phyloP scores from a whole-genome alignment of 2,888 invertebrate species.

The Dynastes tityus region DNA sequence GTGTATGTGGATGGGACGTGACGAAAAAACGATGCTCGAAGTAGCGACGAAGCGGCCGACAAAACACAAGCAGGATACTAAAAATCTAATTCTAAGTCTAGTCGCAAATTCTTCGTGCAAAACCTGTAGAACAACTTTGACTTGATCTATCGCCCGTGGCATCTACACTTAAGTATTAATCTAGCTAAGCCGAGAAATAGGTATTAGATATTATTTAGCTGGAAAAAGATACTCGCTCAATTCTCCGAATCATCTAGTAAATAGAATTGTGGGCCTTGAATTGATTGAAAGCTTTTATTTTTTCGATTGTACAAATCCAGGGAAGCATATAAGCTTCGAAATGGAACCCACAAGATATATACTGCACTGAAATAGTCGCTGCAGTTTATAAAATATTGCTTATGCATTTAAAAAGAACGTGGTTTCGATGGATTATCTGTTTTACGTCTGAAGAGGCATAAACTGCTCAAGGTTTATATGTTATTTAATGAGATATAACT shows the following conservation, averaged over 20 bases:
- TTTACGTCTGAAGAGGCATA: too few species aligned
- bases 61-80: slow-evolving; percentile 51
- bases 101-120: slow-evolving; percentile 57
- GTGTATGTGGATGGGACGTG: slow-evolving; percentile 18
- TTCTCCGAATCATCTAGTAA: slow-evolving; percentile 20
- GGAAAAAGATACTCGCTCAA: slow-evolving; percentile 21
- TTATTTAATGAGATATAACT: too few species aligned
- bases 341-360: too few species aligned
- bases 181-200: slow-evolving; percentile 45
- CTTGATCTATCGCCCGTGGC: slow-evolving; percentile 56
- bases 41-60: slow-evolving; percentile 16
- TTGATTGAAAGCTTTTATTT: slow-evolving; percentile 11
- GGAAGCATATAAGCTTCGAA: too few species aligned
- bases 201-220: slow-evolving; percentile 46
- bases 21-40: slow-evolving; percentile 19
- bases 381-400: too few species aligned
- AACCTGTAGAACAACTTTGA: slow-evolving; percentile 57
- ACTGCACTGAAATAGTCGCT: too few species aligned
- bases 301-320: too few species aligned
- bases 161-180: slow-evolving; percentile 51
- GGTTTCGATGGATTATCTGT: too few species aligned
- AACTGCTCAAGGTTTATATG: too few species aligned
- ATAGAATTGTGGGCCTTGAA: slow-evolving; percentile 11
- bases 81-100: slow-evolving; percentile 57
- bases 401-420: too few species aligned